Percentiles rank a stretch among this genome's conserved stretches.
Conservation (phyloP, 53 echinoderm and acorn worm species). For the Crossaster papposus region DNA sequence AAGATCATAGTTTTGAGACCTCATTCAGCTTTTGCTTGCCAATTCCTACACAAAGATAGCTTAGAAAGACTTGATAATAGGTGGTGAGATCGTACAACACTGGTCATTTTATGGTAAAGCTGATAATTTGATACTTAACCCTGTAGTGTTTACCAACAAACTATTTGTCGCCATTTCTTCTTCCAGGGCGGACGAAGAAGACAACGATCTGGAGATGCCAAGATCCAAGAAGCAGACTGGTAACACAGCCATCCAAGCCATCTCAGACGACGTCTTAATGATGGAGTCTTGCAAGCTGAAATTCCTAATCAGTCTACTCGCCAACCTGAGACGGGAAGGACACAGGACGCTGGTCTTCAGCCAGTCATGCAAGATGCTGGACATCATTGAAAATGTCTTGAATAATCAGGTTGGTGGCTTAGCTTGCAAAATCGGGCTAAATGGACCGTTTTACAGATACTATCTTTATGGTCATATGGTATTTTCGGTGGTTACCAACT, state of each 20-base stretch:
- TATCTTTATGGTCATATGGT: too few species aligned
- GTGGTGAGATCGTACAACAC: constrained; percentile 55
- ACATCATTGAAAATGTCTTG: constrained; percentile 90
- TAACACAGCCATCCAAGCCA: constrained; percentile 65
- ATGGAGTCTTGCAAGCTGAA: constrained; percentile 89
- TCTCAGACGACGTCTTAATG: constrained; percentile 72
- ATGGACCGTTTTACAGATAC: too few species aligned
- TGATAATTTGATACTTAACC: too few species aligned
- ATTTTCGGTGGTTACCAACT: too few species aligned
- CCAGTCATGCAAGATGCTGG: constrained; percentile 96
- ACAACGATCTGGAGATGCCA: constrained; percentile 42
- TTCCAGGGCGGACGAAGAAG: constrained; percentile 48
- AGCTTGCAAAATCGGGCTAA: too few species aligned
- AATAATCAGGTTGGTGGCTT: constrained; percentile 61
- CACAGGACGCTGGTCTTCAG: constrained; percentile 96
- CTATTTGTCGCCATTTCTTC: not conserved
- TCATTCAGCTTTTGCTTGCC: constrained; percentile 75
- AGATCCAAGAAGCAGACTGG: constrained; percentile 53
- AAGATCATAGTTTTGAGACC: constrained; percentile 67
- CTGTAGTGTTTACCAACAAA: not conserved
- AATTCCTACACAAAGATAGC: constrained; percentile 83
- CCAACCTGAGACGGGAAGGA: constrained; percentile 73
- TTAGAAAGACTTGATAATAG: constrained; percentile 65
- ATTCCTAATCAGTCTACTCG: constrained; percentile 76
- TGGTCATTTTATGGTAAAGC: too few species aligned